Conservation (phyloP, 2,888 invertebrate genomes). For the Coremacera marginata region DNA sequence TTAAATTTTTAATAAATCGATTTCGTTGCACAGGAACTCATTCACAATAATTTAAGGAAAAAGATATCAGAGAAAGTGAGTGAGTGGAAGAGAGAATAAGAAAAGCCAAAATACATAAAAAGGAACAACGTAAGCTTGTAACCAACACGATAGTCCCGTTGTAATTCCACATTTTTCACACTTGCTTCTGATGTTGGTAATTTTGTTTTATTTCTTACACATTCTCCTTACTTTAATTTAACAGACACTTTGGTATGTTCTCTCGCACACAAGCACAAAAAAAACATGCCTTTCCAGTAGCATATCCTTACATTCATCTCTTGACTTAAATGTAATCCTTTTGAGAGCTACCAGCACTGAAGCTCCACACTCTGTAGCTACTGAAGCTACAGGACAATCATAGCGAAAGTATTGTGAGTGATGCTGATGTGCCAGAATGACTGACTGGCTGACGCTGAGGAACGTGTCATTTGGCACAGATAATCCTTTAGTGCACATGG, state of each 20-base stretch:
- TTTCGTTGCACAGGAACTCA: no score
- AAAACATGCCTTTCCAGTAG: not conserved
- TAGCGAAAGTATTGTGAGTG: not conserved
- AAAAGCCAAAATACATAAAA: not conserved
- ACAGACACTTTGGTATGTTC: constrained; percentile 12
- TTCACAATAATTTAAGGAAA: no score
- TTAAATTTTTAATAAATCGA: no score
- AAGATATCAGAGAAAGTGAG: no score
- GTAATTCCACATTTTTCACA: not conserved
- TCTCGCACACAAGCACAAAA: not conserved
- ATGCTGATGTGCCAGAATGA: constrained; percentile 16
- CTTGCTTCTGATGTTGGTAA: not conserved
- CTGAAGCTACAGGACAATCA: not conserved
- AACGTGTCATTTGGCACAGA: constrained; percentile 14
- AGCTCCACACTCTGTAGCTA: not conserved
- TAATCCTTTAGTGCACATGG: not conserved
- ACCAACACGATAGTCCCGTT: not conserved
- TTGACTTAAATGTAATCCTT: constrained; percentile 27
- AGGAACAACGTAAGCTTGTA: not conserved
- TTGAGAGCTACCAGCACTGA: not conserved
- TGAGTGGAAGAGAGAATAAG: not conserved
- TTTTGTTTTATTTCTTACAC: not conserved
- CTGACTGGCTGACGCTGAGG: constrained; percentile 9
- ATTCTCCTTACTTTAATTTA: not conserved
- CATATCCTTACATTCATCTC: not conserved